phyloP scores from a whole-genome alignment of 2,113 vertebrate genomes.

The Talpa occidentalis region DNA sequence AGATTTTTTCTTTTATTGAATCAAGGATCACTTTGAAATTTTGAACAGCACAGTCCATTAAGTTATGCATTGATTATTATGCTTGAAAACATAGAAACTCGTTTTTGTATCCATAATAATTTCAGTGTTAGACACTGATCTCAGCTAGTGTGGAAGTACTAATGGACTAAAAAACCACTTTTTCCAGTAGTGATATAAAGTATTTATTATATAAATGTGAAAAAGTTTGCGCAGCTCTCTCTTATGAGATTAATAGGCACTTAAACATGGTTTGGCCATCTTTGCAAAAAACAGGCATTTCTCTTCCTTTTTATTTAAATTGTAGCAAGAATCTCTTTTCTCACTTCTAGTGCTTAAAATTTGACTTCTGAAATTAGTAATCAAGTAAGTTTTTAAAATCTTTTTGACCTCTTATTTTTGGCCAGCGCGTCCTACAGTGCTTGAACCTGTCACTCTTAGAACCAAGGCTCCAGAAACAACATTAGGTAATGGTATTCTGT shows the following conservation, averaged over 20 bases:
- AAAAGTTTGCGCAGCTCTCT: neutral
- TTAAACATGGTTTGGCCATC: neutral
- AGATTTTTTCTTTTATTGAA: constrained; percentile 16
- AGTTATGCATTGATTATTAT: neutral
- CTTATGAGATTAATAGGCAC: neutral
- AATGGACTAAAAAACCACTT: neutral
- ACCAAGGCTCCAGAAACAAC: constrained; percentile 79
- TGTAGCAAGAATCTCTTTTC: neutral
- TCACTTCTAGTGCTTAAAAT: constrained; percentile 28
- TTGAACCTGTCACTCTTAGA: constrained; percentile 76
- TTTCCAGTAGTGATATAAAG: neutral
- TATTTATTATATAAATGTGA: neutral
- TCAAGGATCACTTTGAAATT: constrained; percentile 8
- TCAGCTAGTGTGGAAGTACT: neutral
- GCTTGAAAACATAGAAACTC: neutral
- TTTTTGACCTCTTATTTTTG: constrained; percentile 62
- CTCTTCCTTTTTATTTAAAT: too few species aligned
- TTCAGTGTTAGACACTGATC: constrained; percentile 19
- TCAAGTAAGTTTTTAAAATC: neutral
- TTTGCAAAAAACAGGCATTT: neutral
- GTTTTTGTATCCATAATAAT: neutral
- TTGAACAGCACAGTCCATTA: neutral
- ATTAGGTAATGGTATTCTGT: constrained; percentile 77
- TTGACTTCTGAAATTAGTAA: constrained; percentile 20
- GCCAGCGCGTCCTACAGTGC: constrained; percentile 61